A percentile compares a stretch with the other conserved stretches of the same genome.
Evolutionary conservation across 2,888 invertebrate genomes (phyloP).

Genomic region (Tetropium fuscum): DNA sequence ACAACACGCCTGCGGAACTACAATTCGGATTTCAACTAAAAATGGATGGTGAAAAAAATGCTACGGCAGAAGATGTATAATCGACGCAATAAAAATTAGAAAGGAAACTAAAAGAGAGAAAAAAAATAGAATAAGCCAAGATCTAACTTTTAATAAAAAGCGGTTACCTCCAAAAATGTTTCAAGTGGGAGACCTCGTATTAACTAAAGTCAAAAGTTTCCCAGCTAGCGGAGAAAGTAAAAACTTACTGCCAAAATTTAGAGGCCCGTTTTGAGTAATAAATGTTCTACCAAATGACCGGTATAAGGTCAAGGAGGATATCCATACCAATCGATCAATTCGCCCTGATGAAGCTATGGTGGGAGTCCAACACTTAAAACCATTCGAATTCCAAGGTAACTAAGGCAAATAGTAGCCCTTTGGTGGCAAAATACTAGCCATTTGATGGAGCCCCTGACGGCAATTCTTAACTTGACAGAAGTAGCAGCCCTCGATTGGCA

Average conservation of each 20-base stretch:
- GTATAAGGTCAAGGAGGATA: conserved; percentile 1
- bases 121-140: too few relatives aligned
- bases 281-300: not conserved
- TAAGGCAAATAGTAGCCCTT: not conserved
- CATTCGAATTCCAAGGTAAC: not conserved
- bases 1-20: conserved; percentile 20
- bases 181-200: not conserved
- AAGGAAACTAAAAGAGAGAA: too few relatives aligned
- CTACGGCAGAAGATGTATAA: not conserved
- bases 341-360: too few relatives aligned
- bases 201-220: conserved; percentile 3
- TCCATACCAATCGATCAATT: too few relatives aligned
- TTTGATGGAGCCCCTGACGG: too few relatives aligned
- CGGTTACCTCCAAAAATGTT: not conserved
- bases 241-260: not conserved
- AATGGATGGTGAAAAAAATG: conserved; percentile 5
- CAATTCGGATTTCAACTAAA: conserved; percentile 12
- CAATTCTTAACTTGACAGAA: too few relatives aligned
- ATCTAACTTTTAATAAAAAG: too few relatives aligned
- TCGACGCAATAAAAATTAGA: not conserved
- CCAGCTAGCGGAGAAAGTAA: not conserved
- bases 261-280: not conserved
- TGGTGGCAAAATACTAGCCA: not conserved
- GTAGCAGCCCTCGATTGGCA: too few relatives aligned
- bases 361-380: too few relatives aligned